Conservation (phyloP, 1,140 invertebrate genomes). For the Platyscapa corneri region DNA sequence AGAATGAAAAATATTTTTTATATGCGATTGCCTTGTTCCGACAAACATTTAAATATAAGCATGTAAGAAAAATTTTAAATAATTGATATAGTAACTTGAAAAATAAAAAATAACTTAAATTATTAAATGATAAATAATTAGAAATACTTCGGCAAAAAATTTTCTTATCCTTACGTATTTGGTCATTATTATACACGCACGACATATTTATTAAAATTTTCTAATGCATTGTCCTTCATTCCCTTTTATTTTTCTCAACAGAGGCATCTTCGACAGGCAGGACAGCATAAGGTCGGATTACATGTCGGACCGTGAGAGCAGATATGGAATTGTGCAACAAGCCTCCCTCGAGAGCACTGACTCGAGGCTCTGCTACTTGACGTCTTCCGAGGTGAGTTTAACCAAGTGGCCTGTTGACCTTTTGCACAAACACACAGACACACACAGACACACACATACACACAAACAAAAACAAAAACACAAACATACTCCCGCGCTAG, state of each 20-base stretch:
- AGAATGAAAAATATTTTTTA: too few species aligned
- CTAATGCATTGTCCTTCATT: not conserved
- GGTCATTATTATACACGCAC: too few species aligned
- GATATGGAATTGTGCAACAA: conserved; percentile 92
- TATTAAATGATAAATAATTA: too few species aligned
- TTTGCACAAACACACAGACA: not conserved
- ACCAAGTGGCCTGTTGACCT: conserved; percentile 45
- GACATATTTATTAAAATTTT: not conserved
- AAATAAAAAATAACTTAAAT: too few species aligned
- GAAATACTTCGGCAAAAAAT: too few species aligned
- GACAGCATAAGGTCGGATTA: conserved; percentile 92
- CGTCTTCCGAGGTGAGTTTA: conserved; percentile 93
- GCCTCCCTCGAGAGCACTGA: conserved; percentile 94
- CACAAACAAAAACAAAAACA: not conserved
- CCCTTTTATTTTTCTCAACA: conserved; percentile 67
- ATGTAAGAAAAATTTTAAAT: too few species aligned
- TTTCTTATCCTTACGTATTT: too few species aligned
- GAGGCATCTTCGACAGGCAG: conserved; percentile 90
- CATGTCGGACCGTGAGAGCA: conserved; percentile 89
- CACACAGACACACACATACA: not conserved
- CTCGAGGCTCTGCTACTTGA: conserved; percentile 93
- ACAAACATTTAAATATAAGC: too few species aligned
- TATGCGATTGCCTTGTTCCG: too few species aligned
- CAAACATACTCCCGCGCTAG: too few species aligned
- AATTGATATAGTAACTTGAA: too few species aligned